phyloP scores from a whole-genome alignment of 2,797 vertebrate genomes.

The Pseudomugil gertrudae region DNA sequence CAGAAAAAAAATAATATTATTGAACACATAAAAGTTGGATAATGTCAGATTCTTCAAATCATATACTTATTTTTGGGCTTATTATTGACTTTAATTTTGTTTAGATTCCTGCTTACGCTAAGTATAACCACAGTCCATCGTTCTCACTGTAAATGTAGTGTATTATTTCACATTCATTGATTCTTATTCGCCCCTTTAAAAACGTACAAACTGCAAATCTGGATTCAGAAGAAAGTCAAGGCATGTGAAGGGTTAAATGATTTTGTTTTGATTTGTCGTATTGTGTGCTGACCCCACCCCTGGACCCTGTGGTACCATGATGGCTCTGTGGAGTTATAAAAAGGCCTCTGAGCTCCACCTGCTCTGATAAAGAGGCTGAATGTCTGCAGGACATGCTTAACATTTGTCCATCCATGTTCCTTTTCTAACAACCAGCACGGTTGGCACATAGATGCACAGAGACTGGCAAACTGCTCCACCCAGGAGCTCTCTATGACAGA shows the following conservation, averaged over 20 bases:
- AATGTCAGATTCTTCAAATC: constrained; percentile 1
- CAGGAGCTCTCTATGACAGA: constrained; percentile 79
- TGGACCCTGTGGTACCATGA: constrained; percentile 58
- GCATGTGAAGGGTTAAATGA: constrained; percentile 76
- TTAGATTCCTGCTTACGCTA: not conserved
- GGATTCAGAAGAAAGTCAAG: constrained; percentile 35
- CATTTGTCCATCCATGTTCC: constrained; percentile 77
- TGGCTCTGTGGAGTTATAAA: constrained; percentile 81
- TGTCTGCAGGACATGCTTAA: constrained; percentile 84
- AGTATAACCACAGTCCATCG: not conserved
- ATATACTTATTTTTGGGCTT: not conserved
- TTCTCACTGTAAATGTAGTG: not conserved
- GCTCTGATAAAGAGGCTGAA: constrained; percentile 82
- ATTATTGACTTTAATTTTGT: not conserved
- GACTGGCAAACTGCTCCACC: constrained; percentile 70
- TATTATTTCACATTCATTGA: not conserved
- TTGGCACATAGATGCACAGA: constrained; percentile 76
- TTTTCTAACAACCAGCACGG: constrained; percentile 69
- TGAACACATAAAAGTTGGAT: not conserved
- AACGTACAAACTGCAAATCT: not conserved
- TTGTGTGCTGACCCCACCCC: constrained; percentile 80
- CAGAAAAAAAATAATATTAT: constrained; percentile 7
- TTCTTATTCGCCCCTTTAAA: not conserved
- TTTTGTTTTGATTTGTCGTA: constrained; percentile 76
- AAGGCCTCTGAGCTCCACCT: constrained; percentile 75